These are phyloP conservation scores for Seladonia tumulorum DNA, from an alignment of 2,888 invertebrate genomes.

Conservation along the genomic window DNA sequence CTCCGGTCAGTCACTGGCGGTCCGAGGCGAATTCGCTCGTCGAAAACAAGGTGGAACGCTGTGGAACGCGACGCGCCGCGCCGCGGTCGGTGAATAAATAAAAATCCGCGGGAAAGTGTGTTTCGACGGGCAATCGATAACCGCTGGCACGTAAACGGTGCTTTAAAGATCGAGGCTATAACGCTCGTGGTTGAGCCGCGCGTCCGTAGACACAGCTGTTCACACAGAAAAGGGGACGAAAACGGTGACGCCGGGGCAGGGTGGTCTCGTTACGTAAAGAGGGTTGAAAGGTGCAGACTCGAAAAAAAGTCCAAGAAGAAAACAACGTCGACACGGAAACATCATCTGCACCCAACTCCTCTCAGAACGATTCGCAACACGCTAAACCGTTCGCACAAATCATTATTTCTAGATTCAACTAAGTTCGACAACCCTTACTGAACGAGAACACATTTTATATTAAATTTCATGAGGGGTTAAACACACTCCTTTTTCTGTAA, in stretches of 20 bases:
- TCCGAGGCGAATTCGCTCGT: background rate
- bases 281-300: constrained; percentile 44
- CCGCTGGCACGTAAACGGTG: constrained; percentile 13
- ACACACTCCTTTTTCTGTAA: background rate
- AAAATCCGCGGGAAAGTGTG: constrained; percentile 59
- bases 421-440: too few relatives aligned
- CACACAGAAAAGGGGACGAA: constrained; percentile 20
- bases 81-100: constrained; percentile 58
- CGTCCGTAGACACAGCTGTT: constrained; percentile 22
- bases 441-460: background rate
- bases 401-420: too few relatives aligned
- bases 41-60: background rate
- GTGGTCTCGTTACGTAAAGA: constrained; percentile 34
- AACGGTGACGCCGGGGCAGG: constrained; percentile 8
- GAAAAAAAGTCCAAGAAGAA: constrained; percentile 18
- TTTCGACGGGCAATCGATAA: constrained; percentile 63
- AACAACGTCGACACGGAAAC: background rate
- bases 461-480: too few relatives aligned
- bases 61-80: constrained; percentile 5
- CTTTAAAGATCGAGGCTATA: constrained; percentile 37
- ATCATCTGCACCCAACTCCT: background rate
- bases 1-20: background rate
- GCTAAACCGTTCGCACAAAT: background rate
- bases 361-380: background rate
- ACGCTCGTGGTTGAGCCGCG: background rate